Evolutionary conservation across 64 coral and sea anemone genomes (phyloP), one percentile per base, ranked within the genome.

Genomic region (Pocillopora damicornis): DNA sequence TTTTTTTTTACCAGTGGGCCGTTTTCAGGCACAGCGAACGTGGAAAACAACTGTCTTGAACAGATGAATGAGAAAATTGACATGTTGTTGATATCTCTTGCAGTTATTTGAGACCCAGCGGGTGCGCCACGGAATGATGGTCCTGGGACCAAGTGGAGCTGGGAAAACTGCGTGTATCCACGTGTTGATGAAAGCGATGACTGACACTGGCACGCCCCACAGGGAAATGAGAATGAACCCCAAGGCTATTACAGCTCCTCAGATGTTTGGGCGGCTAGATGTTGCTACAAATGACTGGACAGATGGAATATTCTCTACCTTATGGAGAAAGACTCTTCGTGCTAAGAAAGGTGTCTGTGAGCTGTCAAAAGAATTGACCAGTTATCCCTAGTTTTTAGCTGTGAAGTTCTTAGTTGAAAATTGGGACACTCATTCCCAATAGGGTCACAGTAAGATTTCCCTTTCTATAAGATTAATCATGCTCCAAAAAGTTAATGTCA

Each of bases 161-260:
- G 96, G 96, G 14, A 98, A 98, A 86, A 98, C 96, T 20, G 82
- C 89, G 9, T 98, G 96, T 60, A 98, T 98, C 71, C 96, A 98
- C 34, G 69, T 77, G 18, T 75, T 98, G 30, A 98, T 98, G 96
- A 94, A 94, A 61, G 96, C 96, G 6, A 98, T 98, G 96, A 98
- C 92, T 11, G 96, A 98, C 78, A 90, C 87, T 86, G 96, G 96
- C 2, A 94, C 90, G 6, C 96, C 96, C 6, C 96, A 98, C 75
- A 73, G 93, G 15, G 96, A 98, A 84, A 98, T 98, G 96, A 92
- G 96, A 75, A 98, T 98, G 96, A 98, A 98, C 87, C 96, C 96
- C 10, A 98, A 95, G 75, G 96, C 96, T n/a, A 98, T 98, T 81
- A 98, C 96, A 11, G 96, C 96, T 16, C 96, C 96, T 35, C 96